Conservation (phyloP, 2,113 vertebrate species). For the Garra rufa region DNA sequence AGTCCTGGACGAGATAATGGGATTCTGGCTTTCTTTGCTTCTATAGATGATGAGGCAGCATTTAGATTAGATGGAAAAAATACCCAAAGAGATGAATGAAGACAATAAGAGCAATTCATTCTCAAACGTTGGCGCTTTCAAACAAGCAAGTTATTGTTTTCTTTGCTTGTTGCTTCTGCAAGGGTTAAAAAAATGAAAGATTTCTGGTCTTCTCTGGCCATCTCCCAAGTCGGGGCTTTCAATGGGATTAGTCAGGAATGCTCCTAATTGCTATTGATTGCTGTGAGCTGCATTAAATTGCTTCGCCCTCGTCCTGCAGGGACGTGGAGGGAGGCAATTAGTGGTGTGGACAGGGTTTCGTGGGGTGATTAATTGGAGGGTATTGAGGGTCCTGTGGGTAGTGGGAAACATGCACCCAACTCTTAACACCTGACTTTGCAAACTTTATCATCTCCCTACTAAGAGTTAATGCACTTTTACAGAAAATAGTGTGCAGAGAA, state of each 20-base stretch:
- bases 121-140: slow-evolving; percentile 49
- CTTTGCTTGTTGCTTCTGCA: slow-evolving; percentile 39
- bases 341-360: slow-evolving; percentile 80
- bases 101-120: slow-evolving; percentile 66
- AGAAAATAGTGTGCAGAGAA: background rate
- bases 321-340: slow-evolving; percentile 88
- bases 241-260: slow-evolving; percentile 89
- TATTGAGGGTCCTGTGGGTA: slow-evolving; percentile 72
- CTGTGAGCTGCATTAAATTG: slow-evolving; percentile 93
- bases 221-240: slow-evolving; percentile 82
- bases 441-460: slow-evolving; percentile 26
- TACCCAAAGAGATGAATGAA: slow-evolving; percentile 55
- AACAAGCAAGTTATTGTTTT: slow-evolving; percentile 55
- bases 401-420: slow-evolving; percentile 43
- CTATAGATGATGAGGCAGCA: background rate
- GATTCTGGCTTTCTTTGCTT: background rate
- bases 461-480: background rate
- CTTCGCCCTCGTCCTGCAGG: slow-evolving; percentile 82
- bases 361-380: slow-evolving; percentile 87
- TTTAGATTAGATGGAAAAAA: slow-evolving; percentile 35
- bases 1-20: slow-evolving; percentile 1
- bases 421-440: slow-evolving; percentile 38
- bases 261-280: slow-evolving; percentile 97
- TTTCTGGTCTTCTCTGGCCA: slow-evolving; percentile 64
- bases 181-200: slow-evolving; percentile 37